phyloP scores from a whole-genome alignment of 1,140 invertebrate genomes.

The Cydia amplana region DNA sequence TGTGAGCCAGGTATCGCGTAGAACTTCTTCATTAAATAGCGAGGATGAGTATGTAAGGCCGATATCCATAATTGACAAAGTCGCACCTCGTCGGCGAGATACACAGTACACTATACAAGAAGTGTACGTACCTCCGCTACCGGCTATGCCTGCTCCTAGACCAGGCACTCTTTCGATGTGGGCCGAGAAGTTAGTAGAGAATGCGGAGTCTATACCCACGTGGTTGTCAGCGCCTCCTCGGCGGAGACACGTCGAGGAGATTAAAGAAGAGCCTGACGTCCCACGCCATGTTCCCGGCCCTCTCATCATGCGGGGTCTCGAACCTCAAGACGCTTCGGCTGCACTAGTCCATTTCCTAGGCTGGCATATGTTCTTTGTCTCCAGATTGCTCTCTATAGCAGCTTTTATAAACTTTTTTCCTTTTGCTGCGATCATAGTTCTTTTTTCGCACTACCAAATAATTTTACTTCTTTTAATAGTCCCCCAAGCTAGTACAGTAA shows the following conservation, averaged over 20 bases:
- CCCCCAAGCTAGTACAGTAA: conserved; percentile 79
- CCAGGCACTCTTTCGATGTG: conserved; percentile 64
- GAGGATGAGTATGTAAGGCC: conserved; percentile 64
- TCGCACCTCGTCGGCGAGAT: conserved; percentile 62
- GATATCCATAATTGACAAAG: conserved; percentile 67
- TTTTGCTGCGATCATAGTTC: conserved; percentile 77
- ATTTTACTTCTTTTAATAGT: conserved; percentile 82
- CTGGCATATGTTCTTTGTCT: conserved; percentile 86
- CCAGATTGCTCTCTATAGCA: conserved; percentile 84
- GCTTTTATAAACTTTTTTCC: conserved; percentile 86
- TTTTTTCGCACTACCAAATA: conserved; percentile 81
- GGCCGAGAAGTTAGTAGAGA: conserved; percentile 71
- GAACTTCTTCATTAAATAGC: conserved; percentile 45
- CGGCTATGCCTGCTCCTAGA: conserved; percentile 56
- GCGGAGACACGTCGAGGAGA: conserved; percentile 59
- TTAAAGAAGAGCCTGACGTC: conserved; percentile 66
- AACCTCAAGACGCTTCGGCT: conserved; percentile 85
- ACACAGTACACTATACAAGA: conserved; percentile 62
- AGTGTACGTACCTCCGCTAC: conserved; percentile 63
- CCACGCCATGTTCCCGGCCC: conserved; percentile 57
- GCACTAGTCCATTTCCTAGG: conserved; percentile 84
- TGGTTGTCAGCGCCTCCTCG: conserved; percentile 70
- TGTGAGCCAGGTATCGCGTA: conserved; percentile 18
- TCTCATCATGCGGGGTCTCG: conserved; percentile 78
- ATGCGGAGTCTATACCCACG: conserved; percentile 64